Conservation (phyloP, 2,113 vertebrate genomes). For the Penelope pileata region DNA sequence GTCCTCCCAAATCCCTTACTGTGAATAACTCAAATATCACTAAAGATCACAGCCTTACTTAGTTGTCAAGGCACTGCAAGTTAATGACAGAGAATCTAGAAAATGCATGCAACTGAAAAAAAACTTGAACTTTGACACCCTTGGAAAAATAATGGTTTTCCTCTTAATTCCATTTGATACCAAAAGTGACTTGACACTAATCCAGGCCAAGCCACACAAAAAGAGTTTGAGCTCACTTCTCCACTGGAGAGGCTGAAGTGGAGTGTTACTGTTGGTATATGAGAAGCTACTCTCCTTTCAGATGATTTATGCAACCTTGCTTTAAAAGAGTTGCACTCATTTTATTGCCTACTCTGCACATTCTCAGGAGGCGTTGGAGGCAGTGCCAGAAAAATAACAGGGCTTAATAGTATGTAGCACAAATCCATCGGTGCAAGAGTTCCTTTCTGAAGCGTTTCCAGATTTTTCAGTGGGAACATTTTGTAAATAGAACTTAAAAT, state of each 20-base stretch:
- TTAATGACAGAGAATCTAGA: background rate
- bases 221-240: constrained; percentile 60
- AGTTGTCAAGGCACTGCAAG: background rate
- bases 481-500: constrained; percentile 73
- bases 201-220: constrained; percentile 67
- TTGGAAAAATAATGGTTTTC: constrained; percentile 55
- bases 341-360: constrained; percentile 70
- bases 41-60: background rate
- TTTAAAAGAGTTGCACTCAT: constrained; percentile 36
- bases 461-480: constrained; percentile 65
- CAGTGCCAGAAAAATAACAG: constrained; percentile 70
- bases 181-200: constrained; percentile 64
- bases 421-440: constrained; percentile 69
- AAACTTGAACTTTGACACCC: background rate
- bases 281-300: constrained; percentile 66
- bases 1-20: background rate
- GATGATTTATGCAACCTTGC: constrained; percentile 71
- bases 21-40: background rate
- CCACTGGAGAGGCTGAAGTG: constrained; percentile 54
- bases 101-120: rapidly evolving
- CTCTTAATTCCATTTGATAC: constrained; percentile 65
- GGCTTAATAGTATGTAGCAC: constrained; percentile 70
- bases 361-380: constrained; percentile 65
- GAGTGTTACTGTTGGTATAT: constrained; percentile 39
- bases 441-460: constrained; percentile 80